Conservation (phyloP, 2,888 invertebrate species). For the Carcina quercana region DNA sequence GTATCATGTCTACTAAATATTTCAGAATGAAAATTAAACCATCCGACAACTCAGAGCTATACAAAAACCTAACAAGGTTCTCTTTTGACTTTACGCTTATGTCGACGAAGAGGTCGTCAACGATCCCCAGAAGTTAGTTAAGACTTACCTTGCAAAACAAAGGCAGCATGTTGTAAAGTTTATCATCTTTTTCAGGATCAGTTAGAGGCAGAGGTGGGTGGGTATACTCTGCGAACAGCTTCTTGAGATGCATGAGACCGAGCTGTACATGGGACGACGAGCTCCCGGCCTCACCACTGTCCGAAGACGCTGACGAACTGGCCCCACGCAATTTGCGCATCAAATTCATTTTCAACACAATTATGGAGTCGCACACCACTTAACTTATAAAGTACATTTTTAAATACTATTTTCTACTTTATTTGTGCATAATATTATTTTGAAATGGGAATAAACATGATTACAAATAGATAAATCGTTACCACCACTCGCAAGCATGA, state of each 20-base stretch:
- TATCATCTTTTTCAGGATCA: slow-evolving; percentile 91
- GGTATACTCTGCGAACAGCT: slow-evolving; percentile 95
- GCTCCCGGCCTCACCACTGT: slow-evolving; percentile 70
- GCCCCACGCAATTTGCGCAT: slow-evolving; percentile 90
- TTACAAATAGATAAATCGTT: slow-evolving; percentile 6
- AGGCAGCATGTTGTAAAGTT: slow-evolving; percentile 97
- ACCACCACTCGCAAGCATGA: slow-evolving; percentile 2
- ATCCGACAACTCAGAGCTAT: no score
- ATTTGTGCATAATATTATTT: slow-evolving; percentile 5
- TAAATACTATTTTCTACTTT: background rate
- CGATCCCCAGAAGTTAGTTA: no score
- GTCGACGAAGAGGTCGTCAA: no score
- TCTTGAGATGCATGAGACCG: slow-evolving; percentile 96
- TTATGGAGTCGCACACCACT: slow-evolving; percentile 6
- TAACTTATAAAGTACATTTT: background rate
- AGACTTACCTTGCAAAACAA: slow-evolving; percentile 97
- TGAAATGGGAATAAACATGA: slow-evolving; percentile 2
- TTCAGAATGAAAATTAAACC: no score
- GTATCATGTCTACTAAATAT: no score
- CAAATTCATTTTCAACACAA: slow-evolving; percentile 82
- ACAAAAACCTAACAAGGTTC: no score
- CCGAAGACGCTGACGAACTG: slow-evolving; percentile 60
- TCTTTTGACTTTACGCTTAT: background rate
- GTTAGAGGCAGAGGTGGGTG: slow-evolving; percentile 88
- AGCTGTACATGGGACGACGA: slow-evolving; percentile 87